Base-by-base conservation (phyloP, 2,113 vertebrate genomes). In the Tetrao urogallus region DNA sequence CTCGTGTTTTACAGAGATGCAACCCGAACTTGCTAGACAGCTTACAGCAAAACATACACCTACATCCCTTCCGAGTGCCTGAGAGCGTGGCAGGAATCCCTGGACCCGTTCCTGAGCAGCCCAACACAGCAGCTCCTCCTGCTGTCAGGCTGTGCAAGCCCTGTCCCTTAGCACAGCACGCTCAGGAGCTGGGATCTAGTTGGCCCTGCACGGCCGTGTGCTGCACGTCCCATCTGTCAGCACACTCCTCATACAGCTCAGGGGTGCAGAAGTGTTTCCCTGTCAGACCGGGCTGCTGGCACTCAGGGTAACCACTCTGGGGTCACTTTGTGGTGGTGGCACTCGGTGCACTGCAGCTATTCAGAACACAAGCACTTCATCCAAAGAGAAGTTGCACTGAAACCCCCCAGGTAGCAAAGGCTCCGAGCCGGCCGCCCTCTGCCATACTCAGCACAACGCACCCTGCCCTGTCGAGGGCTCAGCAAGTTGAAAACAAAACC, bases 41-140 rank as follows among this genome's bases (percentile, higher is more conserved):
- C 52, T 90, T 11, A 28, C 0, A 52, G 86, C 17, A 27, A 86
- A 95, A 34, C 86, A 80, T 8, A 80, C 72, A 82, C 76, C 92
- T 88, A 24, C 86, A 24, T 24, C 56, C 69, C 58, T 60, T 22
- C 60, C 75, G 43, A 75, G 63, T 1, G 45, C 74, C 88, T 82
- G 75, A 38, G 75, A 48, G 70, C 11, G 34, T 21, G 3, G 1
- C 25, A 32, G 76, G 88, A 43, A 54, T 13, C 36, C 86, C 89
- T 58, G 71, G 67, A 57, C 16, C 86, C 82, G 69, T 27, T 88
- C 45, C 84, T 24, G 2, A 34, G 79, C 57, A 64, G 74, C 13
- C 19, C 24, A 64, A 71, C 34, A 7, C 82, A 48, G 6, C 86
- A 90, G 81, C 87, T 90, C 89, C 93, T 92, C 87, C 87, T 42